Conservation (phyloP, 2,797 vertebrate genomes). For the Manis pentadactyla region DNA sequence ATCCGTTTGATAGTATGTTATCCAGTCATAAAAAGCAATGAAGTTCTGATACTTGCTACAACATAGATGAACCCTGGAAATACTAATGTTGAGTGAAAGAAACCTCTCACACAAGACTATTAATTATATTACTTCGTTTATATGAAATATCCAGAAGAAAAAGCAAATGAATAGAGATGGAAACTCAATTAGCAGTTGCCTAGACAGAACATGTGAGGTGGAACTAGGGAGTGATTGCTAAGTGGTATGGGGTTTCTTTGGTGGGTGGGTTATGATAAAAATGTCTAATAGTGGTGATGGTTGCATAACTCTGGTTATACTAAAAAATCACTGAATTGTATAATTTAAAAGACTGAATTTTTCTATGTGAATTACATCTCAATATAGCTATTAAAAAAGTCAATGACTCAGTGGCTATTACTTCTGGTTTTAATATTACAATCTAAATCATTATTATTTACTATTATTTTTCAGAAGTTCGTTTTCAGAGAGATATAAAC, state of each 20-base stretch:
- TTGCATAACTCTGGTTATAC: background rate
- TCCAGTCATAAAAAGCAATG: background rate
- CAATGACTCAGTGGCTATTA: background rate
- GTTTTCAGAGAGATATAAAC: background rate
- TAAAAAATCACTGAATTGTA: background rate
- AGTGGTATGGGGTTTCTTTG: background rate
- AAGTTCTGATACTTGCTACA: background rate
- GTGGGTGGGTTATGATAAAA: background rate
- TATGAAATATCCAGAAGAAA: background rate
- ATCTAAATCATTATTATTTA: background rate
- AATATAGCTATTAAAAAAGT: background rate
- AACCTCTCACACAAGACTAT: background rate
- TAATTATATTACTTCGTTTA: background rate
- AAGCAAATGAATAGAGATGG: background rate
- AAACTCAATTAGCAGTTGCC: background rate
- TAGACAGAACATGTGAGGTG: background rate
- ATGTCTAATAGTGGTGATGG: background rate
- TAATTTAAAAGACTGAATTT: background rate
- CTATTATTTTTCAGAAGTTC: background rate
- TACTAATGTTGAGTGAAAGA: background rate
- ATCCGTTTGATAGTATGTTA: background rate
- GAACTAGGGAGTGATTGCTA: background rate
- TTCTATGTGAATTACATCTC: slow-evolving; percentile 7
- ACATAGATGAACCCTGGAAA: background rate
- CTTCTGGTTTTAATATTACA: background rate